These are phyloP conservation scores for Lottia gigantea DNA, from an alignment of 2,888 invertebrate genomes.

Conservation along the genomic window DNA sequence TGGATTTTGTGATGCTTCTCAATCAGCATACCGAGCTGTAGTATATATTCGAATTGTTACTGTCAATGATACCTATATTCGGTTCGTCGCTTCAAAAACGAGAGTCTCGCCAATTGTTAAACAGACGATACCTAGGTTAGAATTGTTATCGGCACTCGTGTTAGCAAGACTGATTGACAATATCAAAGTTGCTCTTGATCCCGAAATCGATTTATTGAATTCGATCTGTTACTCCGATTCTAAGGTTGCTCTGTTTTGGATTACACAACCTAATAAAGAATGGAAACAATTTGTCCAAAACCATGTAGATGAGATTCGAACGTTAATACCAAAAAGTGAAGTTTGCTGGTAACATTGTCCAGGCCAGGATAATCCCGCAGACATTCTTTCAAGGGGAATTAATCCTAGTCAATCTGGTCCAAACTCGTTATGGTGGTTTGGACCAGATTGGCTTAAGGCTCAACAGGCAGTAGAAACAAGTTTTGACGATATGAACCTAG, in stretches of 20 bases:
- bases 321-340: neutral
- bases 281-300: neutral
- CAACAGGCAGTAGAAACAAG: no score
- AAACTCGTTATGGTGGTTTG: neutral
- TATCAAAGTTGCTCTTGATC: neutral
- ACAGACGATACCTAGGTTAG: neutral
- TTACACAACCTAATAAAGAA: neutral
- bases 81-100: neutral
- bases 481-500: no score
- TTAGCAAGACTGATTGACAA: neutral
- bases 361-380: neutral
- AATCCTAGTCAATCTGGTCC: neutral
- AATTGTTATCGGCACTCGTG: neutral
- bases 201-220: neutral
- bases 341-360: neutral
- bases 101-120: neutral
- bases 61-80: neutral
- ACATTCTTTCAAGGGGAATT: neutral
- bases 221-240: neutral
- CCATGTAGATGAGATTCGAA: neutral
- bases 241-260: neutral
- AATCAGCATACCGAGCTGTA: neutral
- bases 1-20: slow-evolving; percentile 1
- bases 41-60: neutral
- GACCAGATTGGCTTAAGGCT: neutral